Evolutionary conservation across 1,140 invertebrate genomes (phyloP), one percentile per base, ranked within the genome.

Genomic region (Apis florea): DNA sequence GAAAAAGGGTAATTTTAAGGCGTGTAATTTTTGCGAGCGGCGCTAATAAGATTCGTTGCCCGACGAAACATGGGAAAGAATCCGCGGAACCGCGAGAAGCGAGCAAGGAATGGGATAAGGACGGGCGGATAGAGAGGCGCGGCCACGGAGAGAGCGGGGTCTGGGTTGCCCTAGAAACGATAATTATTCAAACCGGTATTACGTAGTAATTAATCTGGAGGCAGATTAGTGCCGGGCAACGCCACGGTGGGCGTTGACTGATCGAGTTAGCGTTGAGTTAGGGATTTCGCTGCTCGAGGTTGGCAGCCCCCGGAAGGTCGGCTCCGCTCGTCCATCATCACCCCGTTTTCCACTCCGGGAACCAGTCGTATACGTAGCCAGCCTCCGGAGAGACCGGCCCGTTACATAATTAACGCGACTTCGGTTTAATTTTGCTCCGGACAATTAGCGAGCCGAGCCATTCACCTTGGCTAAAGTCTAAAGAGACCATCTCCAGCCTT

Each of bases 321-420:
- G 83, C 87, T 83, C 63, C 72, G 92, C 91, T 93, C 92, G 91
- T 93, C 91, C 90, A 93, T 93, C 93, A 94, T 93, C 93, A 88
- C 91, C 90, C 89, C 71, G 80, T 84, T 83, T n/a, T 81, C 77
- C 63, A 61, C 64, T 40, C 31, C 31, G 31, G 64, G 66, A 72
- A 85, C 56, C 49, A 58, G 70, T 69, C 49, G 69, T 73, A n/a
- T n/a, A 70, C 75, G 56, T 59, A 75, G 70, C 54, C 58, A 1
- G 61, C 56, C 75, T 58, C 85, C 31, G 31, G 5, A 78, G 88
- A 87, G 78, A 85, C 87, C 84, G 85, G 83, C 69, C 78, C 89
- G 74, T 92, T 93, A 88, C 90, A 92, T 93, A 93, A 94, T 93
- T 93, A 94, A 94, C 90, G 90, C 89, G 92, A 93, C 92, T 93